Percentiles rank a stretch among this genome's conserved stretches.
Evolutionary conservation across 2,113 vertebrate genomes (phyloP).

Genomic region (Labeo catla): DNA sequence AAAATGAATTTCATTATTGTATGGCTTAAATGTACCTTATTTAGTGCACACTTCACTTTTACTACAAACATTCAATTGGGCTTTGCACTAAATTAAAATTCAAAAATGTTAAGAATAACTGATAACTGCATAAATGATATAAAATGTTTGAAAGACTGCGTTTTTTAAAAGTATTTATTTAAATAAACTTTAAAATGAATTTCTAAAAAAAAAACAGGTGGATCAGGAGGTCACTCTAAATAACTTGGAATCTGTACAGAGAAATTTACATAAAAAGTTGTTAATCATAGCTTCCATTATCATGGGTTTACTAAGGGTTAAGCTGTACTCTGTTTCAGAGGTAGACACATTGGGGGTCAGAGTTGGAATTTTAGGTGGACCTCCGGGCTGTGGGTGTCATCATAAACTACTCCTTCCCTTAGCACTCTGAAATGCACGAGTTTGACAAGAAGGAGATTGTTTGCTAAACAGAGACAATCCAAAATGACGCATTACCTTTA

Average conservation of each 20-base stretch:
- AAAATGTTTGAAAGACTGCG: background rate
- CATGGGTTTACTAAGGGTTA: conserved; percentile 16
- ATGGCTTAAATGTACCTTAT: background rate
- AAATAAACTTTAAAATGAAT: background rate
- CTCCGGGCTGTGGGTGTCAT: conserved; percentile 79
- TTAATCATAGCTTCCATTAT: background rate
- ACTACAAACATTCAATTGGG: background rate
- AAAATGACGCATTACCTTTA: conserved; percentile 35
- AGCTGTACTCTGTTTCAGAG: conserved; percentile 27
- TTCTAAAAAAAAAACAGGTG: background rate
- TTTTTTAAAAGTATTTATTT: background rate
- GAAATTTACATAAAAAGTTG: background rate
- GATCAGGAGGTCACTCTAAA: background rate
- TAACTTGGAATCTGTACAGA: background rate
- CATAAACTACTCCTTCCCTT: conserved; percentile 72
- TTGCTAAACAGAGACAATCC: conserved; percentile 63
- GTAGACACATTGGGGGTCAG: conserved; percentile 64
- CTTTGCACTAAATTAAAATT: background rate
- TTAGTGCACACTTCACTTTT: background rate
- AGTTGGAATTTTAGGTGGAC: conserved; percentile 81
- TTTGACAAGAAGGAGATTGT: conserved; percentile 64
- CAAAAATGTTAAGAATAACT: background rate
- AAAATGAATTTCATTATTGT: background rate
- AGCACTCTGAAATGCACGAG: conserved; percentile 67
- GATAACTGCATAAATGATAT: background rate